A percentile compares a stretch with the other conserved stretches of the same genome.
These are phyloP conservation scores for Sebastes iracundus DNA, from an alignment of 2,797 vertebrate species.

Conservation along the genomic window DNA sequence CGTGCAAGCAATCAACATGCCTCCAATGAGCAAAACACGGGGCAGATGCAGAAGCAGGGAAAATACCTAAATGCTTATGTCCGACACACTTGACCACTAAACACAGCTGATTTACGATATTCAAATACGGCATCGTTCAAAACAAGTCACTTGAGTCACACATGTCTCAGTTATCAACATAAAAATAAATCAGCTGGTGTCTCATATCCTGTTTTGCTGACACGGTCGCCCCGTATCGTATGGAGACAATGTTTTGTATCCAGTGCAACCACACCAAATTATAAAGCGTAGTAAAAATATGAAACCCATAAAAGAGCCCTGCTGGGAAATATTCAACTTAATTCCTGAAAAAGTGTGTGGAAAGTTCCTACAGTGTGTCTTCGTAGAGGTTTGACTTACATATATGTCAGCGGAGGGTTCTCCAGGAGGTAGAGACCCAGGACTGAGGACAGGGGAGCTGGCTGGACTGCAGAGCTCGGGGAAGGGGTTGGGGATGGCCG, in stretches of 20 bases:
- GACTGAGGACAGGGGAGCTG: slow-evolving; percentile 88
- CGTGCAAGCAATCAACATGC: slow-evolving; percentile 57
- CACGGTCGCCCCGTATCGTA: background rate
- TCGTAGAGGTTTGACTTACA: slow-evolving; percentile 67
- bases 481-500: slow-evolving; percentile 97
- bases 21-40: slow-evolving; percentile 50
- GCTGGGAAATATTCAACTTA: background rate
- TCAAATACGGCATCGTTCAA: slow-evolving; percentile 26
- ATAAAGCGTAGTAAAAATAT: slow-evolving; percentile 6
- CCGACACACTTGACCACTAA: slow-evolving; percentile 29
- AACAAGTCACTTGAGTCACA: slow-evolving; percentile 34
- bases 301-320: background rate
- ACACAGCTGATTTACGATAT: slow-evolving; percentile 48
- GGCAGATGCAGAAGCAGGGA: slow-evolving; percentile 38
- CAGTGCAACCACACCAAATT: slow-evolving; percentile 9
- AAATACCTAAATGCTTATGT: slow-evolving; percentile 43
- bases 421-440: slow-evolving; percentile 91
- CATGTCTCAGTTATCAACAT: slow-evolving; percentile 27
- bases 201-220: slow-evolving; percentile 27
- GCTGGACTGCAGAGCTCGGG: slow-evolving; percentile 93
- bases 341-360: slow-evolving; percentile 15
- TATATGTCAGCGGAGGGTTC: slow-evolving; percentile 81
- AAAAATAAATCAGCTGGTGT: slow-evolving; percentile 23
- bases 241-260: slow-evolving; percentile 2
- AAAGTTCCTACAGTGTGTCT: background rate